Conservation (phyloP, 2,888 invertebrate species). For the Pelosia muscerda region DNA sequence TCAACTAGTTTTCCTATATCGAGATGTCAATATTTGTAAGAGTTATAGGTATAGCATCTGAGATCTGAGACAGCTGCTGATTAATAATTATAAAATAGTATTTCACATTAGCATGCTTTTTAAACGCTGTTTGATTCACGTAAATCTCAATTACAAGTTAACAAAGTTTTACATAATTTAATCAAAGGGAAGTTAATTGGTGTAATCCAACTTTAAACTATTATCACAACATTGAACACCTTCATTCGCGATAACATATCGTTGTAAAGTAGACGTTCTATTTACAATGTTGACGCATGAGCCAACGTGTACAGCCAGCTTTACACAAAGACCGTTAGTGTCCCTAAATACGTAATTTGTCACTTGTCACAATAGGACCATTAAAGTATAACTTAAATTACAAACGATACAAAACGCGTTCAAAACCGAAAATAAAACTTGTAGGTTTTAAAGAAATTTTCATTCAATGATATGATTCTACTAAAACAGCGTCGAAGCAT, state of each 20-base stretch:
- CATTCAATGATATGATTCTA: not conserved
- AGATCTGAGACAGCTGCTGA: too few relatives aligned
- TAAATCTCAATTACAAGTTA: not conserved
- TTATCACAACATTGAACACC: not conserved
- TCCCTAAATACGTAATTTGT: constrained; percentile 2
- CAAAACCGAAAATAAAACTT: not conserved
- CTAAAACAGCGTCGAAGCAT: too few relatives aligned
- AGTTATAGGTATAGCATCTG: too few relatives aligned
- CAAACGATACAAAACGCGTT: too few relatives aligned
- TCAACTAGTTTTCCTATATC: too few relatives aligned
- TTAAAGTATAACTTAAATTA: not conserved
- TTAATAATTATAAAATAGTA: too few relatives aligned
- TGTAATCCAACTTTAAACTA: not conserved
- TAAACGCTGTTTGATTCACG: not conserved
- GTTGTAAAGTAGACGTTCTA: too few relatives aligned
- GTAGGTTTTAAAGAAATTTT: not conserved
- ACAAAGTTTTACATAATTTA: not conserved
- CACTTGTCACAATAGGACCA: not conserved
- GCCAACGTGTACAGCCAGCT: not conserved
- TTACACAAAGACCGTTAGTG: not conserved
- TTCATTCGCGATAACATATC: not conserved
- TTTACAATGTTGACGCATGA: not conserved
- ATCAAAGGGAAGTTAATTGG: not conserved
- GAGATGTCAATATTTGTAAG: too few relatives aligned
- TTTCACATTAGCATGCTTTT: too few relatives aligned